Percentiles rank a stretch among this genome's conserved stretches.
Evolutionary conservation across 2,113 vertebrate species (phyloP).

Genomic region (Poeciliopsis retropinna): DNA sequence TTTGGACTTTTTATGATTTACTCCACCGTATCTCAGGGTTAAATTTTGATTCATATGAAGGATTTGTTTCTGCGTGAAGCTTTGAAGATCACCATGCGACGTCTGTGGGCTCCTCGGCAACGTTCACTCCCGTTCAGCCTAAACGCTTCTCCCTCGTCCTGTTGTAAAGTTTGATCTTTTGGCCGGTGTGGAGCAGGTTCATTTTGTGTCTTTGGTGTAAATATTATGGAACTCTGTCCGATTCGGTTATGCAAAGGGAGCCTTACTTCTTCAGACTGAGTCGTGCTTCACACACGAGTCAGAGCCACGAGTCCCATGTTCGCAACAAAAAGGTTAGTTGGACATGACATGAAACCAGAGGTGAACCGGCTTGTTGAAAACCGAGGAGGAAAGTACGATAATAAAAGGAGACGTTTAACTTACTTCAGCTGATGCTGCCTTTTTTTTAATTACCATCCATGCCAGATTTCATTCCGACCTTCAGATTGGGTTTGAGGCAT

Average conservation of each 20-base stretch:
- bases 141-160: conserved; percentile 2
- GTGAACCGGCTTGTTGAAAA: conserved; percentile 18
- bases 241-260: conserved; percentile 3
- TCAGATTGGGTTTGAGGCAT: not conserved
- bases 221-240: not conserved
- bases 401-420: conserved; percentile 30
- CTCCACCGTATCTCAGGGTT: conserved; percentile 29
- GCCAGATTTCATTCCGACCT: not conserved
- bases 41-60: conserved; percentile 9
- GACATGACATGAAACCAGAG: conserved; percentile 32
- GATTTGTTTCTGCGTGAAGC: conserved; percentile 29
- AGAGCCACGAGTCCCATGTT: not conserved
- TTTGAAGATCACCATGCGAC: not conserved
- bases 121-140: conserved; percentile 18
- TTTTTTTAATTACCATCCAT: not conserved
- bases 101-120: conserved; percentile 12
- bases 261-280: conserved; percentile 7
- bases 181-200: conserved; percentile 5
- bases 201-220: too few relatives aligned
- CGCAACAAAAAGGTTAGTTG: conserved; percentile 8
- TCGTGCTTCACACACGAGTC: not conserved
- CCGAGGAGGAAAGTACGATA: not conserved
- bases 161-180: conserved; percentile 1
- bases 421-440: not conserved
- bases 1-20: conserved; percentile 41